Evolutionary conservation across 2,113 vertebrate genomes (phyloP).

Genomic region (Chloroceryle aenea): DNA sequence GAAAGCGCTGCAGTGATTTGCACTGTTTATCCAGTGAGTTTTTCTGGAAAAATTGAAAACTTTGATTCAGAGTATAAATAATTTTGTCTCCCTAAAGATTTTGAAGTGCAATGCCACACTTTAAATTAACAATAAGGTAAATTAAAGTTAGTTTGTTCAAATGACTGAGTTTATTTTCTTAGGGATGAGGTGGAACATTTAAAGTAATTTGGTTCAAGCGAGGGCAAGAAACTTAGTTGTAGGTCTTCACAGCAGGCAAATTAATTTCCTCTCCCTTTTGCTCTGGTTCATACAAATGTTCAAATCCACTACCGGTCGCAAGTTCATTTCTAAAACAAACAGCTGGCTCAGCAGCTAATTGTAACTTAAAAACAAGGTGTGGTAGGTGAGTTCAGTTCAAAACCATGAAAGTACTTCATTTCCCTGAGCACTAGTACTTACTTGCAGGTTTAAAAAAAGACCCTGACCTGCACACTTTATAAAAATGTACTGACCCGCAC

Average conservation of each 20-base stretch:
- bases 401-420: not conserved
- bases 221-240: not conserved
- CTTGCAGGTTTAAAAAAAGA: not conserved
- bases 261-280: conserved; percentile 28
- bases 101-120: not conserved
- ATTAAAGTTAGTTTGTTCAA: not conserved
- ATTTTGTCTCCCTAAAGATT: not conserved
- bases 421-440: not conserved
- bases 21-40: not conserved
- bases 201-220: conserved; percentile 18
- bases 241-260: not conserved
- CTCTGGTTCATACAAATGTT: not conserved
- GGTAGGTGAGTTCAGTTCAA: not conserved
- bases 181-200: not conserved
- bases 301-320: not conserved
- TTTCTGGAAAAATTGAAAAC: not conserved
- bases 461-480: not conserved
- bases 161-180: not conserved
- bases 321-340: conserved; percentile 6
- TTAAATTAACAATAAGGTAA: not conserved
- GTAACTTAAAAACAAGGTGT: not conserved
- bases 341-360: not conserved
- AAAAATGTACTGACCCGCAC: not conserved
- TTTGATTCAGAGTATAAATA: not conserved
- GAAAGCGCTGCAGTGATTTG: not conserved